Evolutionary conservation across 2,888 invertebrate genomes (phyloP).

Genomic region (Chrysolina haemoptera): DNA sequence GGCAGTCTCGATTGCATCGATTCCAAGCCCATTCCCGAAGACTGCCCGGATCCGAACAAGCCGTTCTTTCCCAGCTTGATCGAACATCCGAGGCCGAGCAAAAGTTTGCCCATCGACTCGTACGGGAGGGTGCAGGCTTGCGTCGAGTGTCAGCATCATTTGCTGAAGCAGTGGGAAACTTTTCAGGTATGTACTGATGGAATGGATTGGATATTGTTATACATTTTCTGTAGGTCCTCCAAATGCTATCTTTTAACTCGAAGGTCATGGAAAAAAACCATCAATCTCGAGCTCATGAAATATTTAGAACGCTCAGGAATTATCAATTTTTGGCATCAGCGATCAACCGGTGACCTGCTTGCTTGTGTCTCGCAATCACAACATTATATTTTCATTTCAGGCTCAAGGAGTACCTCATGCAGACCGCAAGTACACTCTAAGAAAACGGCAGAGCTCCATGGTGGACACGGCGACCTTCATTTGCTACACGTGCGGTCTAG

Average conservation of each 20-base stretch:
- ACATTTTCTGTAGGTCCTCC: too few species aligned
- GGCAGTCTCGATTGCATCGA: conserved; percentile 84
- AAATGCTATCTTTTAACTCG: too few species aligned
- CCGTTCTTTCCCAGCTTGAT: conserved; percentile 69
- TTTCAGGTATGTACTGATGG: conserved; percentile 65
- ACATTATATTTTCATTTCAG: conserved; percentile 9
- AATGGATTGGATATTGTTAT: too few species aligned
- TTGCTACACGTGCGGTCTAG: conserved; percentile 91
- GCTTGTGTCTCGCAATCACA: background rate
- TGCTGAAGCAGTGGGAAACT: conserved; percentile 90
- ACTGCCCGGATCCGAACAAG: conserved; percentile 63
- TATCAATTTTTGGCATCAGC: too few species aligned
- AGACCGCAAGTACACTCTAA: conserved; percentile 86
- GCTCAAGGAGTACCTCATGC: conserved; percentile 79
- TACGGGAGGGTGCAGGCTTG: conserved; percentile 84
- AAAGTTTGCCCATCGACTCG: conserved; percentile 90
- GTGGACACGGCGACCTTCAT: conserved; percentile 82
- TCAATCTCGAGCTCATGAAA: too few species aligned
- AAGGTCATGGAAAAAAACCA: too few species aligned
- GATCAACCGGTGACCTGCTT: too few species aligned
- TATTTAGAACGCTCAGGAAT: too few species aligned
- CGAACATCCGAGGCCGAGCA: conserved; percentile 88
- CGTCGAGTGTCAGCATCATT: conserved; percentile 86
- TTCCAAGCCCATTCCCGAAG: conserved; percentile 72
- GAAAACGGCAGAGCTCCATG: conserved; percentile 81